A percentile compares a stretch with the other conserved stretches of the same genome.
Evolutionary conservation across 1,140 invertebrate genomes (phyloP).

Genomic region (Sarcophaga bullata): DNA sequence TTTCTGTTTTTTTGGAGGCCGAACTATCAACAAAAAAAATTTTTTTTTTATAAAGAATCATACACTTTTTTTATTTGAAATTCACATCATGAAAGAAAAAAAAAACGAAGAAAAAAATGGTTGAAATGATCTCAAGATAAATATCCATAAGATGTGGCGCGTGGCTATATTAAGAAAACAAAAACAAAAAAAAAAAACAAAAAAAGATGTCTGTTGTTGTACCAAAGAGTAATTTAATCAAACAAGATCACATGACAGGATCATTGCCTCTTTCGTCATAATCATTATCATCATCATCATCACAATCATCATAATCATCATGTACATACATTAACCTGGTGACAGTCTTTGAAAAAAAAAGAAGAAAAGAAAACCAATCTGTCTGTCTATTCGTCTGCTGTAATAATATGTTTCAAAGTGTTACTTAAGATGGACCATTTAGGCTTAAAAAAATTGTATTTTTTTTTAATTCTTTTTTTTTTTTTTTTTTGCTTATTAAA

Average conservation of each 20-base stretch:
- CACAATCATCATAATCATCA: background rate
- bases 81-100: background rate
- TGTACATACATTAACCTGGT: too few species aligned
- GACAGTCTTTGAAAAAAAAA: too few species aligned
- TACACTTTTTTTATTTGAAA: background rate
- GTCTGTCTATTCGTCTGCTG: background rate
- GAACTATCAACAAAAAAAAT: background rate
- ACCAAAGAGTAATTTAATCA: background rate
- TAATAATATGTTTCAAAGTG: background rate
- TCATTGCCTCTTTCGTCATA: background rate
- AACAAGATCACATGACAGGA: slow-evolving; percentile 19
- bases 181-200: background rate
- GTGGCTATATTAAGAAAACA: background rate
- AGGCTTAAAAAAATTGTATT: background rate
- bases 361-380: too few species aligned
- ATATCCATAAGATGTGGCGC: background rate
- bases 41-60: background rate
- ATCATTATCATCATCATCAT: background rate
- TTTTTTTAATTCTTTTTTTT: background rate
- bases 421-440: background rate
- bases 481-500: slow-evolving; percentile 1
- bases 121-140: background rate
- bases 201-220: background rate
- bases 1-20: background rate
- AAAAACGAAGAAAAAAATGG: background rate